Percentiles rank a stretch among this genome's conserved stretches.
phyloP scores from a whole-genome alignment of 2,888 invertebrate genomes.

The Amphipoea lucens region DNA sequence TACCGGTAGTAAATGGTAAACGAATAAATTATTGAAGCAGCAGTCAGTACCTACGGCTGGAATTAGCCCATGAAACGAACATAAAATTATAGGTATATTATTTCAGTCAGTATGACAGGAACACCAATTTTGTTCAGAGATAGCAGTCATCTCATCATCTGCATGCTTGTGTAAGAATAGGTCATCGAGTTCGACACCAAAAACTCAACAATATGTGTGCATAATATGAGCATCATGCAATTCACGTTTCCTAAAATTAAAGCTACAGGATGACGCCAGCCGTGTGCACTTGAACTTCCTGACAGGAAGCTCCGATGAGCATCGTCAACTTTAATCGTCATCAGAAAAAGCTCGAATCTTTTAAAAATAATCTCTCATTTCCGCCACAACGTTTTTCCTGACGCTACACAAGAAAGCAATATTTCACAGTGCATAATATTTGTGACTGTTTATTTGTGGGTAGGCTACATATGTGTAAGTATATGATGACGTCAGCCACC shows the following conservation, averaged over 20 bases:
- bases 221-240: background rate
- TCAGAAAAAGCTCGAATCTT: slow-evolving; percentile 2
- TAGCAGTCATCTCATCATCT: background rate
- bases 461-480: slow-evolving; percentile 78
- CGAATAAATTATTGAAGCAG: background rate
- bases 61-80: background rate
- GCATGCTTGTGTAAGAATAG: background rate
- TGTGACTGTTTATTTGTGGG: slow-evolving; percentile 76
- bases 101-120: background rate
- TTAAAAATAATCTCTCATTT: slow-evolving; percentile 13
- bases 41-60: background rate
- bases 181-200: background rate
- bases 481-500: slow-evolving; percentile 86
- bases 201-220: background rate
- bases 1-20: background rate
- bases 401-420: slow-evolving; percentile 76
- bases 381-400: slow-evolving; percentile 66
- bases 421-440: slow-evolving; percentile 83
- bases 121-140: background rate
- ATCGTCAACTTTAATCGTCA: slow-evolving; percentile 18
- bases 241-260: slow-evolving; percentile 1
- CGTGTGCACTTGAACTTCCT: slow-evolving; percentile 1
- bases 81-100: no score
- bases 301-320: slow-evolving; percentile 39
- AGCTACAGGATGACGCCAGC: background rate